Evolutionary conservation across 2,888 invertebrate species (phyloP).

Genomic region (Isoperla grammatica): DNA sequence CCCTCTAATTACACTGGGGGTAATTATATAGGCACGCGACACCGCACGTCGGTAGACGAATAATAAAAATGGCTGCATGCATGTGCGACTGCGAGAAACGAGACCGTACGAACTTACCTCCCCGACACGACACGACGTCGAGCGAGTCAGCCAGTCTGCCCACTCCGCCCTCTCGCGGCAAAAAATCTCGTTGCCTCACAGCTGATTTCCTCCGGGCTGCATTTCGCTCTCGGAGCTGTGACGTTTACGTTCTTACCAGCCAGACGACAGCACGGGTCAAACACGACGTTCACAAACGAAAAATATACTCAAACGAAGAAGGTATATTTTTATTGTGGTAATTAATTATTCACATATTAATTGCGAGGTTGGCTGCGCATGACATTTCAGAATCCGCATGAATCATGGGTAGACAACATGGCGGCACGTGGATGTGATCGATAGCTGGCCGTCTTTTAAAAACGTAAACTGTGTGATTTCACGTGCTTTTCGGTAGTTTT

Average conservation of each 20-base stretch:
- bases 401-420: constrained; percentile 28
- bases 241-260: too few relatives aligned
- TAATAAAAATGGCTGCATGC: constrained; percentile 32
- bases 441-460: constrained; percentile 4
- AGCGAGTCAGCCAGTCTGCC: constrained; percentile 18
- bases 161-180: constrained; percentile 24
- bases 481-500: too few relatives aligned
- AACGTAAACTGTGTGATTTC: too few relatives aligned
- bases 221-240: background rate
- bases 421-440: constrained; percentile 23
- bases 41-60: constrained; percentile 17
- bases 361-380: constrained; percentile 26
- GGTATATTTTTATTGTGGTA: constrained; percentile 29
- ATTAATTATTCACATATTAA: constrained; percentile 31
- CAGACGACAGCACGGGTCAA: too few relatives aligned
- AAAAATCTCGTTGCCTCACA: constrained; percentile 22
- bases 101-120: constrained; percentile 26
- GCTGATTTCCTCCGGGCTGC: constrained; percentile 12
- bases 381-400: constrained; percentile 23
- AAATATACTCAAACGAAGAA: constrained; percentile 26
- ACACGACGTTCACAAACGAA: constrained; percentile 2
- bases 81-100: constrained; percentile 2
- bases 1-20: constrained; percentile 21
- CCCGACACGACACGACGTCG: constrained; percentile 18
- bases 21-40: constrained; percentile 26